Conservation (phyloP, 2,888 invertebrate species). For the Lagria hirta region DNA sequence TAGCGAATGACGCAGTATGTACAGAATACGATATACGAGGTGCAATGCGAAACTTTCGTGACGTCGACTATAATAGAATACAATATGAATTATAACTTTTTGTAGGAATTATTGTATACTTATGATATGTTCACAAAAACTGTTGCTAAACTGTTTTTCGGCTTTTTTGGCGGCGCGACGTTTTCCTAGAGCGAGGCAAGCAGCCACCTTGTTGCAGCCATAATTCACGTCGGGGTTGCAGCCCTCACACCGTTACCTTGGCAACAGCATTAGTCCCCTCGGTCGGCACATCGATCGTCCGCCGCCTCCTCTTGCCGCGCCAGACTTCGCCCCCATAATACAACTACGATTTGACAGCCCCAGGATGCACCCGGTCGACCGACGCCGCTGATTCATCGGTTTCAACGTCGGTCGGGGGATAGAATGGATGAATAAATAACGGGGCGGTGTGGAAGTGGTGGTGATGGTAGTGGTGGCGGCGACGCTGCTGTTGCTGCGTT, state of each 20-base stretch:
- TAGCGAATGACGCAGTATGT: conserved; percentile 31
- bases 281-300: conserved; percentile 54
- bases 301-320: conserved; percentile 18
- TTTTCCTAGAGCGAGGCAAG: conserved; percentile 16
- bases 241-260: conserved; percentile 55
- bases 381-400: conserved; percentile 42
- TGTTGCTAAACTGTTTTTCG: too few relatives aligned
- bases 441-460: background rate
- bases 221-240: conserved; percentile 58
- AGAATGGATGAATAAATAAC: conserved; percentile 28
- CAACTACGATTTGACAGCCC: conserved; percentile 53
- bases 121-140: too few relatives aligned
- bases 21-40: background rate
- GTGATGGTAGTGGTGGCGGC: conserved; percentile 4
- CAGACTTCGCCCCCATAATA: conserved; percentile 48
- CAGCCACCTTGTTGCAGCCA: conserved; percentile 52
- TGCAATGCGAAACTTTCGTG: background rate
- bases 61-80: background rate
- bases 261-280: conserved; percentile 54
- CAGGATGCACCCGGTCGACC: conserved; percentile 38
- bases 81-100: background rate
- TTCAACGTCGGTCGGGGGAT: conserved; percentile 32
- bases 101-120: too few relatives aligned
- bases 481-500: conserved; percentile 17
- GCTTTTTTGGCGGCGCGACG: conserved; percentile 3